Percentiles rank a stretch among this genome's conserved stretches.
Evolutionary conservation across 1,140 invertebrate species (phyloP).

Genomic region (Hermetia illucens): DNA sequence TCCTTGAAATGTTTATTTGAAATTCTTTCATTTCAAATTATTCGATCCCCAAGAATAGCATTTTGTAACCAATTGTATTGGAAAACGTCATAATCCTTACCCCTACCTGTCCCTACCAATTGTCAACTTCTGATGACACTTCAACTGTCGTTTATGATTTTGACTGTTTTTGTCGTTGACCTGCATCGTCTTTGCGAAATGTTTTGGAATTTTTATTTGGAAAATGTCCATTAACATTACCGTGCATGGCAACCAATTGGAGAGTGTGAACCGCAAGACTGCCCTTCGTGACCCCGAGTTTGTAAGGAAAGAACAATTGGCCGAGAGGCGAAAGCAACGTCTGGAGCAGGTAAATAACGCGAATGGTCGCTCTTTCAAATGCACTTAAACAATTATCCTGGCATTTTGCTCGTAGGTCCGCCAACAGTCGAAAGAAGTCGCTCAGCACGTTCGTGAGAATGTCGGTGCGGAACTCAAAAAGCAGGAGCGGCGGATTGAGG

Average conservation of each 20-base stretch:
- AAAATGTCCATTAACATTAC: conserved; percentile 13
- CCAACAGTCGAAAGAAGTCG: conserved; percentile 18
- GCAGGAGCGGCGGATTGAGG: conserved; percentile 15
- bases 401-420: conserved; percentile 16
- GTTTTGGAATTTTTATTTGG: too few relatives aligned
- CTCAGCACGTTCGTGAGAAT: conserved; percentile 17
- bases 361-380: background rate
- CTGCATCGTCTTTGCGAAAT: too few relatives aligned
- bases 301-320: conserved; percentile 19
- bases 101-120: too few relatives aligned
- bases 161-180: too few relatives aligned
- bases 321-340: conserved; percentile 21
- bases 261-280: background rate
- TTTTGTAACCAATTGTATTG: too few relatives aligned
- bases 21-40: too few relatives aligned
- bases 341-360: conserved; percentile 19
- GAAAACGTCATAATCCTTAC: too few relatives aligned
- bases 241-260: conserved; percentile 13
- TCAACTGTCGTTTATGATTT: too few relatives aligned
- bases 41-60: too few relatives aligned
- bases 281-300: conserved; percentile 15
- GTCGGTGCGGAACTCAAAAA: conserved; percentile 16
- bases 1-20: too few relatives aligned
- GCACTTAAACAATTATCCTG: background rate
- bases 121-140: too few relatives aligned